Percentiles rank a stretch among this genome's conserved stretches.
These are phyloP conservation scores for Oreonectes daqikongensis DNA, from an alignment of 2,797 vertebrate species.

Conservation along the genomic window DNA sequence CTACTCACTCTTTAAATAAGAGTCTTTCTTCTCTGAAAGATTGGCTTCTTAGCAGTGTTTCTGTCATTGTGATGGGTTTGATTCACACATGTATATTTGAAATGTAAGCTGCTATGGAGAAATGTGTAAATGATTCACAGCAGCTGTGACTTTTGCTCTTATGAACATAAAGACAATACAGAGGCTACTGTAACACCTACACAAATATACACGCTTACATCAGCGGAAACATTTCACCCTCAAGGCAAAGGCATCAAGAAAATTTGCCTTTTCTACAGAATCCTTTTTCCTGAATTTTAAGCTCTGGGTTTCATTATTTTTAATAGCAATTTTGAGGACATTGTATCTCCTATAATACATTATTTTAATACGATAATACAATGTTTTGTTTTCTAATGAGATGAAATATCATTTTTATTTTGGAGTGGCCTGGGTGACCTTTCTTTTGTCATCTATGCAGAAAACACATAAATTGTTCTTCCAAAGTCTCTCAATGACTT, in stretches of 20 bases:
- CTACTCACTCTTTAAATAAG: constrained; percentile 28
- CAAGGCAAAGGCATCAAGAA: background rate
- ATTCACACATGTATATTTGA: too few relatives aligned
- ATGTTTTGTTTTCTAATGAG: too few relatives aligned
- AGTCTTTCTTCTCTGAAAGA: background rate
- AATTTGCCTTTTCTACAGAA: background rate
- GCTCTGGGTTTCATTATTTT: background rate
- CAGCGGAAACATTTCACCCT: background rate
- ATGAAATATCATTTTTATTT: too few relatives aligned
- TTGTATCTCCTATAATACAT: background rate
- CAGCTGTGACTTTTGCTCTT: background rate
- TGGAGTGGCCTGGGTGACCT: too few relatives aligned
- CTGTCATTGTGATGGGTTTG: too few relatives aligned
- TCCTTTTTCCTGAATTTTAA: too few relatives aligned
- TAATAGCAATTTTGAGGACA: background rate
- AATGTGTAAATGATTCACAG: background rate
- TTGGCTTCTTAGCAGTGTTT: background rate
- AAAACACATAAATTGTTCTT: background rate
- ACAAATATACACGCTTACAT: constrained; percentile 3
- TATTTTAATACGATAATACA: background rate
- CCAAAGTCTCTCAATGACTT: too few relatives aligned
- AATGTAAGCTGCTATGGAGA: too few relatives aligned
- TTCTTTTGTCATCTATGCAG: background rate
- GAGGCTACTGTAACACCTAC: background rate
- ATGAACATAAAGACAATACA: too few relatives aligned